Base-by-base conservation (phyloP, 2,113 vertebrate genomes). In the Siniperca chuatsi region DNA sequence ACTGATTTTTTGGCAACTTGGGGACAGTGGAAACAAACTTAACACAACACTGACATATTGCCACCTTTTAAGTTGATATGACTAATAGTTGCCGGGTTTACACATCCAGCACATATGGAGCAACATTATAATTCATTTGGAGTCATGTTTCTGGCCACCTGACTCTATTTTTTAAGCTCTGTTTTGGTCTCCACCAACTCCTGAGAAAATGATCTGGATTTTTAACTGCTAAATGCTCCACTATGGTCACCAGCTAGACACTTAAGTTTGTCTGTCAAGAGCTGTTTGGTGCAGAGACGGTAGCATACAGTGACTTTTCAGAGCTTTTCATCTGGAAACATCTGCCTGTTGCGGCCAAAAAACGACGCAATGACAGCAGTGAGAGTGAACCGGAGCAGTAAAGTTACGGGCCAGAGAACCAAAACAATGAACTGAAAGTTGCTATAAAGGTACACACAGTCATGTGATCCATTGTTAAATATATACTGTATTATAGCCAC, bases 281-380 rank as follows among this genome's bases (percentile, higher is more conserved):
- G 60, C 8, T 4, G 1, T 20, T 35, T 18, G 1, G 52, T n/a
- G 12, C 12, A 7, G 23, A 5, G 21, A 13, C 11, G 44, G 46
- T n/a, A 15, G 12, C 0, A 11, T n/a, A 67, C 13, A 46, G 23
- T n/a, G 40, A 67, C 13, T 23, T 37, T 52, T 71, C 8, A 8
- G 1, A 29, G 8, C n/a, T 20, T 74, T 74, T 21, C 55, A 74
- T 62, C 33, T 15, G 33, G 10, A 40, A 72, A 72, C 33, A 40
- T 54, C 21, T 35, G 50, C 2, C 13, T 33, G 10, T 4, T 46
- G 42, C 15, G 73, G 10, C 11, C 16, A 25, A 29, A 46, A 42
- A 74, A 40, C 0, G 0, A 40, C 4, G 9, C 3, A 42, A 23
- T 13, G 6, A 13, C 11, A 44, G 37, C 0, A 0, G 16, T 52